phyloP scores from a whole-genome alignment of 2,888 invertebrate species.

The Prionchulus punctatus region DNA sequence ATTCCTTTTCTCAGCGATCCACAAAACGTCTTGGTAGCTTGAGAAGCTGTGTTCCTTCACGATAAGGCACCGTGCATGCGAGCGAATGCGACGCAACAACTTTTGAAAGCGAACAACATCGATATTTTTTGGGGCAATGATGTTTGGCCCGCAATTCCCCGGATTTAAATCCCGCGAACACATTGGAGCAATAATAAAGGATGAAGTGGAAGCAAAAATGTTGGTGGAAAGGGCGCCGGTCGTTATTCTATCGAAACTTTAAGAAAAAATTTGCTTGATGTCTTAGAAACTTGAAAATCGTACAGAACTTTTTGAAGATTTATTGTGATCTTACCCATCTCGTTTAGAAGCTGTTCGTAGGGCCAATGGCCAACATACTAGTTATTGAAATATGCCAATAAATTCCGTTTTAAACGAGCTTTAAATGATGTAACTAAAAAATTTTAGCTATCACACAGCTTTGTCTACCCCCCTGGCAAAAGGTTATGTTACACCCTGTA shows the following conservation, averaged over 20 bases:
- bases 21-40: not conserved
- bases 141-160: slow-evolving; percentile 4
- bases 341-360: not conserved
- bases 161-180: slow-evolving; percentile 2
- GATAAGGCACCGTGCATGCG: slow-evolving; percentile 1
- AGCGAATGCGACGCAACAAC: not conserved
- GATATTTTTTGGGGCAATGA: slow-evolving; percentile 2
- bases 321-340: not conserved
- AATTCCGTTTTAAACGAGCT: too few relatives aligned
- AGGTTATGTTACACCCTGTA: not conserved
- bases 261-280: not conserved
- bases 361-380: not conserved
- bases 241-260: slow-evolving; percentile 1
- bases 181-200: slow-evolving; percentile 4
- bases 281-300: not conserved
- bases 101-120: not conserved
- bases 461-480: not conserved
- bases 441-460: not conserved
- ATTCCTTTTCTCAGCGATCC: not conserved
- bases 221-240: not conserved
- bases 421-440: too few relatives aligned
- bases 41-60: not conserved
- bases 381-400: too few relatives aligned
- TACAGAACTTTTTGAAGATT: not conserved
- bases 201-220: slow-evolving; percentile 4